These are phyloP conservation scores for Chauna torquata DNA, from an alignment of 2,113 vertebrate species.

Conservation along the genomic window DNA sequence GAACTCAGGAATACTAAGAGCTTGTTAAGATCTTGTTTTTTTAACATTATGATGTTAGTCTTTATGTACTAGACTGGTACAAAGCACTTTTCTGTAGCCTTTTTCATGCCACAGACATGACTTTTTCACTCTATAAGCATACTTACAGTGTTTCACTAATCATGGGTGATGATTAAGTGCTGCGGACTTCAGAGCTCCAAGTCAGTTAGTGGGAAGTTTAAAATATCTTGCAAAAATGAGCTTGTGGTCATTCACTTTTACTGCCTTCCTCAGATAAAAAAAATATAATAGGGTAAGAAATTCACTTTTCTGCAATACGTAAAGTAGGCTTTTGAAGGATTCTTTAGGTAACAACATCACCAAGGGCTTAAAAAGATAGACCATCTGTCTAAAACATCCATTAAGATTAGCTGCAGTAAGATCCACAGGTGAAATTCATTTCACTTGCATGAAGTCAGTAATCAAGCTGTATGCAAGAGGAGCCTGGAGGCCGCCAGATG, in stretches of 20 bases:
- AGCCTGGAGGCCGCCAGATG: background rate
- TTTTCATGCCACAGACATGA: background rate
- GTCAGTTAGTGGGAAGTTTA: background rate
- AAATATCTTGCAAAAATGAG: background rate
- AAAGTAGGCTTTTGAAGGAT: background rate
- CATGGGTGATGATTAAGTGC: background rate
- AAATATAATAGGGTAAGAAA: background rate
- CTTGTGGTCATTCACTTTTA: background rate
- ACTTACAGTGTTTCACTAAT: background rate
- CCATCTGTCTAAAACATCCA: background rate
- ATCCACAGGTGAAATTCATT: background rate
- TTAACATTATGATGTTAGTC: background rate
- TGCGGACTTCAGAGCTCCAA: background rate
- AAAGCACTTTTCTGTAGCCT: background rate
- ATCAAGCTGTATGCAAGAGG: background rate
- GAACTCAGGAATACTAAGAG: background rate
- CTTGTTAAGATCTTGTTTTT: background rate
- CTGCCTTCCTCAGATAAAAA: background rate
- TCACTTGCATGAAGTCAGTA: background rate
- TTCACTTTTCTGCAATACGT: background rate
- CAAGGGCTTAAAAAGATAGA: background rate
- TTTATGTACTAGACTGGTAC: background rate
- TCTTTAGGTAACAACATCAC: background rate
- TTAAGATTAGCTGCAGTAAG: background rate
- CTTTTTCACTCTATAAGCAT: background rate